Base-by-base conservation (phyloP, 2,797 vertebrate species). In the Apogon talboti region DNA sequence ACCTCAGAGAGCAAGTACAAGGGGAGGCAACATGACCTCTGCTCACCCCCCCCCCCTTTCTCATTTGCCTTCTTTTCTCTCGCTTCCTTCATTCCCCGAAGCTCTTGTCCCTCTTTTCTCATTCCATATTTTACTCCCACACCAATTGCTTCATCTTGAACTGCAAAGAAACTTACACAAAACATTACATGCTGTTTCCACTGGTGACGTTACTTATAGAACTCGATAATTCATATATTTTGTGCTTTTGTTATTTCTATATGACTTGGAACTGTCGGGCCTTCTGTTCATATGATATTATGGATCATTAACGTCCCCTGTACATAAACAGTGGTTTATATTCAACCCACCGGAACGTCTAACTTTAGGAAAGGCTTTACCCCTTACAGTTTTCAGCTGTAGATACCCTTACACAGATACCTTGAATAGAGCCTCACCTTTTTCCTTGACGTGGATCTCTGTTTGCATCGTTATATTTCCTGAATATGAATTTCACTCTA, bases 1-100 rank as follows among this genome's bases (percentile, higher is more conserved):
- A 91, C 89, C 92, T 93, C 88, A 40, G 79, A 86, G 84, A 82
- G 86, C 78, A 67, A 86, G 81, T 60, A 58, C 73, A 77, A 66
- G 76, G 87, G 87, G 78, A 83, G 76, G 83, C 84, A 72, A 62
- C 71, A 59, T 89, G 88, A 92, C 86, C 90, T 86, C 78, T 77
- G 76, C 44, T 87, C 77, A 56, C 66, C 74, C 71, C 73, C 48
- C 63, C 49, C 44, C 59, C 66, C 80, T 24, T 24, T 24, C 21
- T 24, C 64, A 53, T 82, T 67, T 52, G 64, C 79, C 73, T 84
- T 44, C 53, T 52, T 75, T 78, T 67, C 78, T 66, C 74, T 77
- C 73, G 65, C 64, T 64, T 83, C 79, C 58, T 62, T 70, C 66
- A 8, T 76, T 87, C 81, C 79, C 87, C 78, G 48, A 60, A 72